phyloP scores from a whole-genome alignment of 2,888 invertebrate species.

The Eristalis pertinax region DNA sequence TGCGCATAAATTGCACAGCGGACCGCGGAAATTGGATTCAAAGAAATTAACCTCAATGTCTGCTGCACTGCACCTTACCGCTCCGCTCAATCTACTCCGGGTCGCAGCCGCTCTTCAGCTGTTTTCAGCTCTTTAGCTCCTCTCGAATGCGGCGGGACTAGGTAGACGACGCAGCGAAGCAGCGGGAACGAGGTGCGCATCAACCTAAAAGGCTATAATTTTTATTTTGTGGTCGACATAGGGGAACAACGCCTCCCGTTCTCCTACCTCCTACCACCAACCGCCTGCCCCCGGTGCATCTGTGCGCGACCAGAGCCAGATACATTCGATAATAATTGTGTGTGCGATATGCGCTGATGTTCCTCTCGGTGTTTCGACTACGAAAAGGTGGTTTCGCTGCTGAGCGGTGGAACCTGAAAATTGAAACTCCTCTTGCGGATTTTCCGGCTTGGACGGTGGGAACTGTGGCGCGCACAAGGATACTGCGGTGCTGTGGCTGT shows the following conservation, averaged over 20 bases:
- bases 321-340: slow-evolving; percentile 69
- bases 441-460: slow-evolving; percentile 48
- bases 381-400: slow-evolving; percentile 65
- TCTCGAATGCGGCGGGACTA: neutral
- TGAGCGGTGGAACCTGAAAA: slow-evolving; percentile 49
- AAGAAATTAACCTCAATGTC: slow-evolving; percentile 71
- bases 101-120: neutral
- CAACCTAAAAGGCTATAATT: slow-evolving; percentile 67
- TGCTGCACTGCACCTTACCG: slow-evolving; percentile 30
- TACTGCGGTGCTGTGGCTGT: neutral
- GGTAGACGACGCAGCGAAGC: neutral
- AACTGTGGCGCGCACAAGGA: slow-evolving; percentile 38
- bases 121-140: neutral
- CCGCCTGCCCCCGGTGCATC: slow-evolving; percentile 1
- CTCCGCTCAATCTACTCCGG: slow-evolving; percentile 18
- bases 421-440: slow-evolving; percentile 60
- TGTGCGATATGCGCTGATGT: slow-evolving; percentile 71
- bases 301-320: slow-evolving; percentile 4
- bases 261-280: neutral
- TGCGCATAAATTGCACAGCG: slow-evolving; percentile 72
- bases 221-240: slow-evolving; percentile 70
- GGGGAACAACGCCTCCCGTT: slow-evolving; percentile 62
- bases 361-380: slow-evolving; percentile 65
- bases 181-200: slow-evolving; percentile 10
- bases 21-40: slow-evolving; percentile 72